Conservation (phyloP, 2,113 vertebrate genomes). For the Phocoena sinus region DNA sequence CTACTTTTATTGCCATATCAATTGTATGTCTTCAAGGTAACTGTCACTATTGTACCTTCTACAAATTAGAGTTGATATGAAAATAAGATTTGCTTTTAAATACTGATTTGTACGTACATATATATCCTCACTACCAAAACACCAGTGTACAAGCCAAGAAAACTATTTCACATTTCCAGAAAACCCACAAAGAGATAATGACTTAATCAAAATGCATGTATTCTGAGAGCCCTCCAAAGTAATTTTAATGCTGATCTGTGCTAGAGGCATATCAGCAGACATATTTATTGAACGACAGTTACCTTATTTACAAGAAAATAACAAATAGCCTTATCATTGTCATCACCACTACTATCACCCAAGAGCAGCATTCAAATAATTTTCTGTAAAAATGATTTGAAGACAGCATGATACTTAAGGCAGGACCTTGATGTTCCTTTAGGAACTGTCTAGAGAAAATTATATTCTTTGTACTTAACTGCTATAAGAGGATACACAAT, state of each 20-base stretch:
- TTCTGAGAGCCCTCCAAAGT: slow-evolving; percentile 50
- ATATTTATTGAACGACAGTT: slow-evolving; percentile 51
- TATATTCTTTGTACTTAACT: slow-evolving; percentile 28
- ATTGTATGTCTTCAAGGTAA: neutral
- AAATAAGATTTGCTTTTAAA: slow-evolving; percentile 23
- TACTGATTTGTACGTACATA: neutral
- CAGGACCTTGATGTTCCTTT: neutral
- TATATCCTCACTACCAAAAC: neutral
- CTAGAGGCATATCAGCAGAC: slow-evolving; percentile 37
- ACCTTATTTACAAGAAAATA: slow-evolving; percentile 61
- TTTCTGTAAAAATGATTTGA: slow-evolving; percentile 42
- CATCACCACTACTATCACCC: neutral
- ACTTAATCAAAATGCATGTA: slow-evolving; percentile 61
- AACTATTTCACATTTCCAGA: neutral
- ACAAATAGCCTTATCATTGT: slow-evolving; percentile 50
- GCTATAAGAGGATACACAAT: neutral
- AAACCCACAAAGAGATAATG: slow-evolving; percentile 29
- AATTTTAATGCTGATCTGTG: slow-evolving; percentile 55
- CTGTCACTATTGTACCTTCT: neutral
- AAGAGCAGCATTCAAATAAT: slow-evolving; percentile 30
- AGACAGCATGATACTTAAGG: neutral
- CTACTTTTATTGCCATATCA: neutral
- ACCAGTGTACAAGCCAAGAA: neutral
- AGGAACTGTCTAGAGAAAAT: slow-evolving; percentile 25
- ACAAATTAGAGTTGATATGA: neutral